Percentiles rank a stretch among this genome's conserved stretches.
These are phyloP conservation scores for Araneus ventricosus DNA, from an alignment of 1,140 invertebrate species.

Conservation along the genomic window DNA sequence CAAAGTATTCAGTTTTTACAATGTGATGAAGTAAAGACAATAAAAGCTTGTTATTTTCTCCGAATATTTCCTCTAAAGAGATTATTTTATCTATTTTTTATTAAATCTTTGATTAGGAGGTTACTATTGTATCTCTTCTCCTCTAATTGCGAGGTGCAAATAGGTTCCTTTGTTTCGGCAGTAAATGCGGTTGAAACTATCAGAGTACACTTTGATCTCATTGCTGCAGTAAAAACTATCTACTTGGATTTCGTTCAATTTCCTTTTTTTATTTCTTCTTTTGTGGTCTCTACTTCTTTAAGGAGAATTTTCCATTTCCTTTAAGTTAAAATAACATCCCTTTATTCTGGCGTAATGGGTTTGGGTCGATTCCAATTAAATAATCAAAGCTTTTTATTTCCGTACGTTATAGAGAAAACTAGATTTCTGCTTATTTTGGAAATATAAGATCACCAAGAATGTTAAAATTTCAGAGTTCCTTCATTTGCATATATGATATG, in stretches of 20 bases:
- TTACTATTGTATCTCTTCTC: background rate
- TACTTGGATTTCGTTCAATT: background rate
- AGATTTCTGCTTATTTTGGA: too few relatives aligned
- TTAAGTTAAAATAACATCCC: background rate
- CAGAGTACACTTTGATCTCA: background rate
- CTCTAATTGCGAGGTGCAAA: background rate
- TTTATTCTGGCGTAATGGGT: too few relatives aligned
- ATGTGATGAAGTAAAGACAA: too few relatives aligned
- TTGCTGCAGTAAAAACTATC: background rate
- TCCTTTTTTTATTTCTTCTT: background rate
- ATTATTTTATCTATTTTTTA: background rate
- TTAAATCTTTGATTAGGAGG: background rate
- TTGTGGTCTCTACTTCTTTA: background rate
- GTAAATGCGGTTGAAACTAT: background rate
- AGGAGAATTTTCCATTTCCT: background rate
- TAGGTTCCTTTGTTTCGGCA: background rate
- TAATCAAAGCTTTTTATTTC: too few relatives aligned
- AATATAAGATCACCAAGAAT: too few relatives aligned
- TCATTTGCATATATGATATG: too few relatives aligned
- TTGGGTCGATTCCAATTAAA: too few relatives aligned
- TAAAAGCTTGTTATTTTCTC: too few relatives aligned
- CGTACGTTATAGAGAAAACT: too few relatives aligned
- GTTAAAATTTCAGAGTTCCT: too few relatives aligned
- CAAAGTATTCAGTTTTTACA: too few relatives aligned
- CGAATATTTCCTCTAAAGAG: too few relatives aligned